Base-by-base conservation (phyloP, 92 coral and sea anemone genomes). In the Epizoanthus stellaris region DNA sequence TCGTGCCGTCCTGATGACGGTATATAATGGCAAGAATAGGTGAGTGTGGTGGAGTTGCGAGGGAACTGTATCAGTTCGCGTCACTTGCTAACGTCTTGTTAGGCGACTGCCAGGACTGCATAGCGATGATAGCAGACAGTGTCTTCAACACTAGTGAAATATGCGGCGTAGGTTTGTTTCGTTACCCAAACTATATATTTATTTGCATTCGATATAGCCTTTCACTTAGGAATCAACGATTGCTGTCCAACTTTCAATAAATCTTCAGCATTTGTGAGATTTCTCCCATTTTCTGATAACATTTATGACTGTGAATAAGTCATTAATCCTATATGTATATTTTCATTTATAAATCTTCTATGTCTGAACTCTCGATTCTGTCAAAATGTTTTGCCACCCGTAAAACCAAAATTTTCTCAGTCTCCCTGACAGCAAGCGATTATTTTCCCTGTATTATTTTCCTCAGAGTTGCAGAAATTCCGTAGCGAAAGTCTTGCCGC, bases 401-500 rank as follows among this genome's bases (percentile, higher is more conserved):
- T 76, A 57, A 70, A 59, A 73, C 65, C 3, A 57, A 57, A 21
- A 70, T 62, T 43, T 64, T 2, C 30, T 45, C 60, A 64, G 15
- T 10, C 61, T 25, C 12, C 60, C 71, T 9, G 54, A 79, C 72
- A 16, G 15, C 54, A 5, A 19, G 15, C 16, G 23, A 79, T 52
- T 4, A 42, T 45, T 45, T 69, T 49, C 36, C 19, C 17, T 85
- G 43, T 66, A 45, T 80, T 56, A 4, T 13, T 11, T 60, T 5
- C 67, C 83, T 54, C 89, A 97, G 99, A 97, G 80, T 89, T 93
- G 83, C 95, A 95, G 89, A 89, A 86, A 82, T 97, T 97, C 88
- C 99, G 99, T 64, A 91, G 90, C 67, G 99, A 97, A 75, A 91
- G 97, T 76, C 84, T 97, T 34, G 90, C 98, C 43, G 93, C 98